Conservation (phyloP, 2,888 invertebrate genomes). For the Linhomoeus sp. region DNA sequence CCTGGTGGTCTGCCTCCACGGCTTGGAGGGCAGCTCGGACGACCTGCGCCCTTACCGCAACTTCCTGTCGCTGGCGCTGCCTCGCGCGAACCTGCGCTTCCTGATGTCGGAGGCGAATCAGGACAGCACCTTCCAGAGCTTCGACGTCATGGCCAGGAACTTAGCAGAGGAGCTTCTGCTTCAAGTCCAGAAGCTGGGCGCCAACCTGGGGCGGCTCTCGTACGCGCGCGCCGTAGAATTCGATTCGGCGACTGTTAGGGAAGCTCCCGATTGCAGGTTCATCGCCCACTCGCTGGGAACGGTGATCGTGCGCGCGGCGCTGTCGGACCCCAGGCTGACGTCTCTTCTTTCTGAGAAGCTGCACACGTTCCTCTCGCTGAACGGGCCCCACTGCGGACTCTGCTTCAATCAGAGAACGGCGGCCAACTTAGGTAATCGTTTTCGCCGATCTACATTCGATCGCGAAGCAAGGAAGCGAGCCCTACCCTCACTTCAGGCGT, state of each 20-base stretch:
- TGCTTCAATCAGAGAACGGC: slow-evolving; percentile 83
- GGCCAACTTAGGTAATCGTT: slow-evolving; percentile 94
- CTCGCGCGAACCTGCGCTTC: slow-evolving; percentile 74
- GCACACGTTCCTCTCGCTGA: slow-evolving; percentile 81
- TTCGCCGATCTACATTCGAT: no score
- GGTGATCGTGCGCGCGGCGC: slow-evolving; percentile 77
- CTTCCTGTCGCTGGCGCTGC: slow-evolving; percentile 72
- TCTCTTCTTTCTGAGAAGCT: slow-evolving; percentile 29
- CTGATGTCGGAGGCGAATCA: slow-evolving; percentile 93
- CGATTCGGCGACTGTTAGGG: neutral
- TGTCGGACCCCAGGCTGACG: slow-evolving; percentile 57
- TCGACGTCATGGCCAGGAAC: slow-evolving; percentile 84
- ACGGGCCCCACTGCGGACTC: slow-evolving; percentile 87
- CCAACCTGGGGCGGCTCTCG: neutral
- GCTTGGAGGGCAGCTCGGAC: slow-evolving; percentile 75
- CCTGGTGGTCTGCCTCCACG: slow-evolving; percentile 85
- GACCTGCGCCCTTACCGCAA: slow-evolving; percentile 79
- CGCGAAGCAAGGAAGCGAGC: no score
- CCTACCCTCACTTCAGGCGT: no score
- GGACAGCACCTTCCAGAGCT: slow-evolving; percentile 68
- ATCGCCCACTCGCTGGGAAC: slow-evolving; percentile 88
- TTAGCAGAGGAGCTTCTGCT: slow-evolving; percentile 77
- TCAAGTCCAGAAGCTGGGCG: slow-evolving; percentile 42
- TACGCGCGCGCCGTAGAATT: neutral
- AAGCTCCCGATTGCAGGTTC: slow-evolving; percentile 43